These are phyloP conservation scores for Druon quercuslanigerum DNA, from an alignment of 1,140 invertebrate species.

Conservation along the genomic window DNA sequence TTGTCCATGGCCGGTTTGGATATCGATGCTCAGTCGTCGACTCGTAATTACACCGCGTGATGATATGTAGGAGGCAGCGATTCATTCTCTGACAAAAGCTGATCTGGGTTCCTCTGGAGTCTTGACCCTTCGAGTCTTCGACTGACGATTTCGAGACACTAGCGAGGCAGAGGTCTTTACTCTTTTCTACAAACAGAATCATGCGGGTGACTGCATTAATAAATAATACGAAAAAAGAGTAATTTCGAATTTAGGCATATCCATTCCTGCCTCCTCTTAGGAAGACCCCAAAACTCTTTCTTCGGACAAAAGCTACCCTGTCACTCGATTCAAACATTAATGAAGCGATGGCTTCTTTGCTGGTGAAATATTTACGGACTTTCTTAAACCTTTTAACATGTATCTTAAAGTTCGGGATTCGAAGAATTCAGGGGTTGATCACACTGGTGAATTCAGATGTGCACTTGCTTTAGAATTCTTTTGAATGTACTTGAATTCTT, in stretches of 20 bases:
- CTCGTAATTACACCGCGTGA: constrained; percentile 12
- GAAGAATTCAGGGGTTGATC: too few relatives aligned
- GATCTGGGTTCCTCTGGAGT: neutral
- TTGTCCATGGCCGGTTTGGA: constrained; percentile 51
- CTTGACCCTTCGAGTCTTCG: constrained; percentile 46
- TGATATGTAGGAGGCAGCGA: constrained; percentile 33
- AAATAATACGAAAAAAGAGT: neutral
- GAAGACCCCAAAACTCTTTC: neutral
- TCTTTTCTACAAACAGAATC: neutral
- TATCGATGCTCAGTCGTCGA: constrained; percentile 48
- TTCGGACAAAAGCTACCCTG: neutral
- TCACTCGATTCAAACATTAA: neutral
- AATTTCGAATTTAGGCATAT: neutral
- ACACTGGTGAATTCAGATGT: too few relatives aligned
- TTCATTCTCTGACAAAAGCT: constrained; percentile 51
- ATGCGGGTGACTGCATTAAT: neutral
- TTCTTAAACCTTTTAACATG: too few relatives aligned
- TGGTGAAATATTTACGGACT: neutral
- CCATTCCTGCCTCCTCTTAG: neutral
- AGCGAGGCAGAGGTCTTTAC: constrained; percentile 6
- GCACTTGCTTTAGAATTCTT: too few relatives aligned
- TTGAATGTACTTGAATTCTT: too few relatives aligned
- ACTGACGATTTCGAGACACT: constrained; percentile 34
- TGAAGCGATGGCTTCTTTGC: neutral
- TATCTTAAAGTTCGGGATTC: neutral